These are phyloP conservation scores for Cavia aperea DNA, from an alignment of 2,113 vertebrate genomes.

Conservation along the genomic window DNA sequence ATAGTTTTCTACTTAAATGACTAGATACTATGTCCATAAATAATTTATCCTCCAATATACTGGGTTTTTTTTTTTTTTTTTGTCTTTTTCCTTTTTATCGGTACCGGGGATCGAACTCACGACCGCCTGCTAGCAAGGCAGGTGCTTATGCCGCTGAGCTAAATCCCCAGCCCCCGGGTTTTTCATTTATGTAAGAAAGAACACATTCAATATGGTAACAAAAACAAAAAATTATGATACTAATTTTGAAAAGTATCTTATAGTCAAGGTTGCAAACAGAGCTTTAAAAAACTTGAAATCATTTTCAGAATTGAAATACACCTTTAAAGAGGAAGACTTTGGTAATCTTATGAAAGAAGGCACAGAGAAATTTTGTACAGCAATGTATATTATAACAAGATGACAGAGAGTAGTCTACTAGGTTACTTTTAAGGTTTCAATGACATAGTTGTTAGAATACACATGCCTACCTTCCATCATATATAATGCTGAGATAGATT, in stretches of 20 bases:
- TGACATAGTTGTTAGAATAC: not conserved
- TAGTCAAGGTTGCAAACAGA: not conserved
- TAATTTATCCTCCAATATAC: constrained; percentile 19
- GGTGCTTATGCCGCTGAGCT: no score
- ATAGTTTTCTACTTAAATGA: constrained; percentile 10
- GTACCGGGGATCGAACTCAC: no score
- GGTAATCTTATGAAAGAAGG: not conserved
- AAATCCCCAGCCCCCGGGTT: not conserved
- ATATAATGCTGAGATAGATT: not conserved
- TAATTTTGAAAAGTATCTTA: constrained; percentile 16
- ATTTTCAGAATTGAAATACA: constrained; percentile 8
- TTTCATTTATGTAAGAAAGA: constrained; percentile 21
- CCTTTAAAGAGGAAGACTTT: not conserved
- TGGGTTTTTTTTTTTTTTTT: constrained; percentile 40
- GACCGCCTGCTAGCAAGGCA: no score
- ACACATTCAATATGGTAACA: not conserved
- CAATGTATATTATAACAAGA: accelerated
- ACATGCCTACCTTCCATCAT: not conserved
- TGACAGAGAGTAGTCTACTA: not conserved
- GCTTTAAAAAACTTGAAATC: constrained; percentile 12
- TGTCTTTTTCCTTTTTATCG: not conserved
- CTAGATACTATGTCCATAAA: not conserved
- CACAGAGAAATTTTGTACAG: not conserved
- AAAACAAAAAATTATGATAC: constrained; percentile 6
- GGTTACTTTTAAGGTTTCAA: not conserved